A percentile compares a stretch with the other conserved stretches of the same genome.
Conservation (phyloP, 2,113 vertebrate genomes). For the Ictalurus punctatus region DNA sequence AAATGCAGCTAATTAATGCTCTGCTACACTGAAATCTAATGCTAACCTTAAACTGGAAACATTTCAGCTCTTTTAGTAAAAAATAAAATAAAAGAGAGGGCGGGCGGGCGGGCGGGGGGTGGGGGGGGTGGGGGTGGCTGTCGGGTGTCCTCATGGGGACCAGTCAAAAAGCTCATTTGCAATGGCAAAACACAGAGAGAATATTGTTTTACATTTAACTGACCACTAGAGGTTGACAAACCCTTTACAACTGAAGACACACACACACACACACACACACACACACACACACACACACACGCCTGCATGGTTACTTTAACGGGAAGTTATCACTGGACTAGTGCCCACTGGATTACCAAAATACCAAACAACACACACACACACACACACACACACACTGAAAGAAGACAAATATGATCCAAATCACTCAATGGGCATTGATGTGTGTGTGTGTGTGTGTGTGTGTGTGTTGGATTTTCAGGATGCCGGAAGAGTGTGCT, state of each 20-base stretch:
- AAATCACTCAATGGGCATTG: neutral
- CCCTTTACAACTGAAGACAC: conserved; percentile 40
- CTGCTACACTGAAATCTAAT: neutral
- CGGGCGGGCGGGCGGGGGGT: rapidly evolving
- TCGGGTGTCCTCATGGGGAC: neutral
- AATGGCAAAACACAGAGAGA: neutral
- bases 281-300: conserved; percentile 37
- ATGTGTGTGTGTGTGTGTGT: conserved; percentile 24
- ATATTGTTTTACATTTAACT: conserved; percentile 5
- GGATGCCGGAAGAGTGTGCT: conserved; percentile 42
- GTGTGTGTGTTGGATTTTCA: conserved; percentile 27
- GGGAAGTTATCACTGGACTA: conserved; percentile 24
- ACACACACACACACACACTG: conserved; percentile 38
- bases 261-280: conserved; percentile 46
- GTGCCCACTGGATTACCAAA: conserved; percentile 29
- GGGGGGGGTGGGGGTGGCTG: too few species aligned
- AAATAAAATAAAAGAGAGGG: too few species aligned
- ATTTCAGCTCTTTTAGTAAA: neutral
- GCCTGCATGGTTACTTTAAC: conserved; percentile 15
- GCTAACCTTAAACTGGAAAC: neutral
- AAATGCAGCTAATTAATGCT: neutral
- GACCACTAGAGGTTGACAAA: conserved; percentile 47
- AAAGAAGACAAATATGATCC: neutral
- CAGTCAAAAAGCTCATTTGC: neutral
- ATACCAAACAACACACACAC: conserved; percentile 40